Base-by-base conservation (phyloP, 2,797 vertebrate genomes). In the Lophius americanus region DNA sequence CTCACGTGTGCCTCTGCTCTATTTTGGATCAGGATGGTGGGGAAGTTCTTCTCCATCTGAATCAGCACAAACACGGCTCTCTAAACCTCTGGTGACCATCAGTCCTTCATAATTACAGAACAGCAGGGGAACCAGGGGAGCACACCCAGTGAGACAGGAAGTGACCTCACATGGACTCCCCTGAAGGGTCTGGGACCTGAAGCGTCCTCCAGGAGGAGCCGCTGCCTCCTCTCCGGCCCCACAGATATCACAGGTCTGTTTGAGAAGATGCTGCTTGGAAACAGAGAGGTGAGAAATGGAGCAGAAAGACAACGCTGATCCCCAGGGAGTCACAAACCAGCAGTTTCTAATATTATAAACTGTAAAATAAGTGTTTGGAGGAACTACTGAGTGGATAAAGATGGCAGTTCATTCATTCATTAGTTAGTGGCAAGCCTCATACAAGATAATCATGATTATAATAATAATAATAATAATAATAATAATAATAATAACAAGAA, bases 41-140 rank as follows among this genome's bases (percentile, higher is more conserved):
- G 57, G 62, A 67, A 35, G 57, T 66, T 68, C 48, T 33, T 51
- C 57, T n/a, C 23, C 61, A 55, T 78, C 64, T 75, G 62, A 59
- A 72, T 68, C 36, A 68, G 81, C 60, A 64, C 47, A 62, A 71
- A 69, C 64, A 62, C 68, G 81, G 74, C 70, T 70, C 69, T 32
- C 55, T 37, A 46, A 69, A 65, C 62, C 61, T 63, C 51, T 14
- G 47, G 59, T 50, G 60, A 65, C 74, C 33, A 56, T 46, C 75
- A 70, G 47, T 66, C 77, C 71, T 35, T 64, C 36, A 56, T 88
- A 90, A 91, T 90, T 87, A 89, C 77, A 90, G 84, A 73, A 51
- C 57, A 7, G 53, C 47, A 48, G 23, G 2, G 23, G 23, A 23
- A 23, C 23, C 23, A 23, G 23, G 23, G 23, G 2, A 1, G 23